phyloP scores from a whole-genome alignment of 2,797 vertebrate genomes.

The Hypotaenidia okinawae region DNA sequence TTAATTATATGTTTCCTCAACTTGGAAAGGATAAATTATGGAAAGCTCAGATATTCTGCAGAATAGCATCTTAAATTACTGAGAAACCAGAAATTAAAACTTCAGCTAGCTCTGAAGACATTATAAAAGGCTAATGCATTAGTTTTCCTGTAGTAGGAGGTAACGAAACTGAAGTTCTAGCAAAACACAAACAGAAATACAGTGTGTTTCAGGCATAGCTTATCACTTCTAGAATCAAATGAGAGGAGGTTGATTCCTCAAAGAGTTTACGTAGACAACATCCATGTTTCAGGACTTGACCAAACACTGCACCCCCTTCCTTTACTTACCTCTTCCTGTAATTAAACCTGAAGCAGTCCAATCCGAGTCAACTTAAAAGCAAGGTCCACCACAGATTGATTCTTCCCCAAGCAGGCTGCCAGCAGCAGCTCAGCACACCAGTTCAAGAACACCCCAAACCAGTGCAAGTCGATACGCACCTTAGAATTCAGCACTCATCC shows the following conservation, averaged over 20 bases:
- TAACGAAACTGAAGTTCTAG: not conserved
- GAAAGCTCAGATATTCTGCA: not conserved
- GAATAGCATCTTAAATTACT: not conserved
- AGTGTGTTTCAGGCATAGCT: not conserved
- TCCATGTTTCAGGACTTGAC: accelerated
- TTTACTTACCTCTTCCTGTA: not conserved
- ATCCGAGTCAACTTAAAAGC: not conserved
- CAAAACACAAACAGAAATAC: not conserved
- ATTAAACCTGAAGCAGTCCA: not conserved
- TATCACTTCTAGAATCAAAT: not conserved
- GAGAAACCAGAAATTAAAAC: not conserved
- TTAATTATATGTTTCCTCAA: not conserved
- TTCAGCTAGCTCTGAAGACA: not conserved
- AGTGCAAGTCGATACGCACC: not conserved
- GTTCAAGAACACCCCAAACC: not conserved
- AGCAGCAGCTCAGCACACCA: not conserved
- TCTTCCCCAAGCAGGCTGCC: not conserved
- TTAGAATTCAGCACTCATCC: not conserved
- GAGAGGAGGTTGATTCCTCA: not conserved
- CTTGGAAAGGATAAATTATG: not conserved
- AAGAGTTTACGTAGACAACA: not conserved
- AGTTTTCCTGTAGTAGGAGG: not conserved
- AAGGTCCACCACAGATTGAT: not conserved
- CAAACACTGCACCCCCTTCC: not conserved
- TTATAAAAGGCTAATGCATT: not conserved